A percentile compares a stretch with the other conserved stretches of the same genome.
phyloP scores from a whole-genome alignment of 2,888 invertebrate genomes.

The Nasonia oneida region DNA sequence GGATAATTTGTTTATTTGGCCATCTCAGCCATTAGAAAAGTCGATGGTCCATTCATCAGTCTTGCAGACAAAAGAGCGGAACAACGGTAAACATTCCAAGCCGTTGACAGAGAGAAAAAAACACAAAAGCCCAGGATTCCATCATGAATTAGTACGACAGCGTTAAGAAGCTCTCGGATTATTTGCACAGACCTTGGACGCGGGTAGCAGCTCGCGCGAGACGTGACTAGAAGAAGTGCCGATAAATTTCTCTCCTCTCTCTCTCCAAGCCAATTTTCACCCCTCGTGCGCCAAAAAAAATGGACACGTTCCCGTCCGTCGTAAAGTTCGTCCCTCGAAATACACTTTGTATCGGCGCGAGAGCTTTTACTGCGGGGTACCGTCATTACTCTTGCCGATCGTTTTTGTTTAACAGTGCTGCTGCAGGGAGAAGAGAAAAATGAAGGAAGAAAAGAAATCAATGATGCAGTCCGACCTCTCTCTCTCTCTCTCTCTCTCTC shows the following conservation, averaged over 20 bases:
- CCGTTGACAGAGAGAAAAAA: neutral
- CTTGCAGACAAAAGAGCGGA: neutral
- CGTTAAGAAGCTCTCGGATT: slow-evolving; percentile 17
- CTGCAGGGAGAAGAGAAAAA: neutral
- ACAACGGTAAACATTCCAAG: neutral
- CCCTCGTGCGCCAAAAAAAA: slow-evolving; percentile 13
- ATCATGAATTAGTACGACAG: slow-evolving; percentile 9
- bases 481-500: neutral
- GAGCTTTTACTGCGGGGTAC: neutral
- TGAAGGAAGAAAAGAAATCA: slow-evolving; percentile 2
- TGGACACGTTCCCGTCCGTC: slow-evolving; percentile 8
- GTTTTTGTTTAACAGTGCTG: neutral
- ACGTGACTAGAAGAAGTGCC: slow-evolving; percentile 2
- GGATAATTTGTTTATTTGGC: neutral
- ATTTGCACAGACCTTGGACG: slow-evolving; percentile 1
- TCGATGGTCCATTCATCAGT: neutral
- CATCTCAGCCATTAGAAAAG: neutral
- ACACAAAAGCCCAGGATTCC: neutral
- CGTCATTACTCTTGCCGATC: neutral
- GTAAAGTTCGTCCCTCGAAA: neutral
- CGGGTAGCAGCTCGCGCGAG: neutral
- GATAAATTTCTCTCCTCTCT: slow-evolving; percentile 22
- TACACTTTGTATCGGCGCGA: neutral
- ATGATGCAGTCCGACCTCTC: slow-evolving; percentile 26
- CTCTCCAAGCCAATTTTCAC: slow-evolving; percentile 10